Conservation (phyloP, 1,140 invertebrate species). For the Pseudoatta argentina region DNA sequence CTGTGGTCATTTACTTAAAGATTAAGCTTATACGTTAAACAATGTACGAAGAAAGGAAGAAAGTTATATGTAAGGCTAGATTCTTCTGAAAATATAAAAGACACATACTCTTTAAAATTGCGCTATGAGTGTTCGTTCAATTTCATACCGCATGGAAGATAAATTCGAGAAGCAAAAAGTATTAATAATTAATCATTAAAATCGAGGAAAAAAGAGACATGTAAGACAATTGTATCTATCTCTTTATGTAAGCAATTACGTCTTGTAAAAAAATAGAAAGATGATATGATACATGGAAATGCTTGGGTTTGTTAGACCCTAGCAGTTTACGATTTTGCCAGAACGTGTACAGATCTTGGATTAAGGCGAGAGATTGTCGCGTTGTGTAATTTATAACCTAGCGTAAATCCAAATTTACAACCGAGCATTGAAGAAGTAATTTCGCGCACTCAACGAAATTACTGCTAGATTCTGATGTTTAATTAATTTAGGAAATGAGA, state of each 20-base stretch:
- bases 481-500: slow-evolving; percentile 18
- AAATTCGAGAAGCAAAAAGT: not conserved
- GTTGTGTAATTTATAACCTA: slow-evolving; percentile 41
- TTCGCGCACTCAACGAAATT: slow-evolving; percentile 28
- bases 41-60: not conserved
- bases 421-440: slow-evolving; percentile 32
- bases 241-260: not conserved
- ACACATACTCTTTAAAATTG: not conserved
- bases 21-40: not conserved
- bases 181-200: not conserved
- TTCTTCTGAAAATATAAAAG: not conserved
- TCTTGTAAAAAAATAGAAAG: not conserved
- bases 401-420: slow-evolving; percentile 47
- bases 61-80: not conserved
- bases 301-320: not conserved
- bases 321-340: slow-evolving; percentile 41
- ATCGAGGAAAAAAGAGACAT: not conserved
- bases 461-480: not conserved
- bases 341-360: slow-evolving; percentile 29
- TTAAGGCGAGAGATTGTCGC: slow-evolving; percentile 54
- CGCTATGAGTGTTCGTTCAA: not conserved
- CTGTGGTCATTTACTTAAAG: too few species aligned
- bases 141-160: not conserved
- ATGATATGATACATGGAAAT: slow-evolving; percentile 28
- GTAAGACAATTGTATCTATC: not conserved